A percentile compares a stretch with the other conserved stretches of the same genome.
Conservation (phyloP, 2,797 vertebrate species). For the Streptopelia turtur region DNA sequence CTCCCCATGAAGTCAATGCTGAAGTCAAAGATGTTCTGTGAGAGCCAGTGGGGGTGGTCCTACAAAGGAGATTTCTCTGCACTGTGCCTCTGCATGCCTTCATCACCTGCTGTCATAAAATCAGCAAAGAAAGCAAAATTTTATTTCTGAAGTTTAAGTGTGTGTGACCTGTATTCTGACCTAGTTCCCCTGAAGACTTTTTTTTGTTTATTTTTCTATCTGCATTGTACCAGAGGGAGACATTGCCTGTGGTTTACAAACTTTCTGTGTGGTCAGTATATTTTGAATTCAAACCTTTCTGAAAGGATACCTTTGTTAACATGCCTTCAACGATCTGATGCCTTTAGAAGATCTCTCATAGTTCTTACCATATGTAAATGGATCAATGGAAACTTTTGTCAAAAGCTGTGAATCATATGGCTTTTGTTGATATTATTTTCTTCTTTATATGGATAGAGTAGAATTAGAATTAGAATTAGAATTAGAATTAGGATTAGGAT, state of each 20-base stretch:
- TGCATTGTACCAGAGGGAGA: background rate
- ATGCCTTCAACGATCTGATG: background rate
- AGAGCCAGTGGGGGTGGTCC: fast-evolving
- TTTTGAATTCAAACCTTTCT: slow-evolving; percentile 11
- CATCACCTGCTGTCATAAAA: background rate
- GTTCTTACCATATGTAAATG: background rate
- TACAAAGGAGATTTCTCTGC: background rate
- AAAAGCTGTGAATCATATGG: background rate
- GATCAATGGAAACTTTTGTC: background rate
- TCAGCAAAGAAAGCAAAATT: background rate
- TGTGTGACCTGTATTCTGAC: background rate
- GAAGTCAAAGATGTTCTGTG: background rate
- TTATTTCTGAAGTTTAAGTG: background rate
- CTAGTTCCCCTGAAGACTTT: background rate
- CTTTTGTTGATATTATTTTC: background rate
- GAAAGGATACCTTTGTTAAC: slow-evolving; percentile 32
- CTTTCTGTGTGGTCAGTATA: slow-evolving; percentile 13
- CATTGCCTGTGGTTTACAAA: slow-evolving; percentile 28
- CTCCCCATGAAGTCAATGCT: background rate
- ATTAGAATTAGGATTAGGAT: no score
- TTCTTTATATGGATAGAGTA: background rate
- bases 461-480: no score
- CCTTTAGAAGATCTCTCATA: background rate
- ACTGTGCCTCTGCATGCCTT: background rate
- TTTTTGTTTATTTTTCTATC: background rate